Evolutionary conservation across 2,113 vertebrate species (phyloP), one percentile per base, ranked within the genome.

Genomic region (Hippolais icterina): DNA sequence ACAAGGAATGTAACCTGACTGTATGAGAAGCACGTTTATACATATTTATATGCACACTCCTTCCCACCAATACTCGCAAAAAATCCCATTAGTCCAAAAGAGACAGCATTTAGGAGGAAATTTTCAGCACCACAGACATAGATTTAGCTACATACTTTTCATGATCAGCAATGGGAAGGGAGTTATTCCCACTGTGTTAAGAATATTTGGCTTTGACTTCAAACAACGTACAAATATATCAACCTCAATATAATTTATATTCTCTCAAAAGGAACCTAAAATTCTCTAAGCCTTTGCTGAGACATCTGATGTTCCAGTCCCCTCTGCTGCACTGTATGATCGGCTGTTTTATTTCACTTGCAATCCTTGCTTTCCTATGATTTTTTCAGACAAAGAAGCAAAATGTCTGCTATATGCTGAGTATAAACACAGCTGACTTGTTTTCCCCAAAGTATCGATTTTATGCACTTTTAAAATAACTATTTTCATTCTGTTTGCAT

Each of bases 391-490:
- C 93, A 96, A 93, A 93, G 93, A 94, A 96, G 89, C 90, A 94
- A 96, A 89, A 96, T 92, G 97, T 92, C 94, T 96, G 93, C 90
- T 93, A 41, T 71, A 87, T 9, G 8, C 86, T 76, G 83, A 95
- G 70, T 89, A 94, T 96, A 97, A 96, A 89, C 69, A 92, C 77
- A 94, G 94, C 81, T 86, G 88, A 94, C 92, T 94, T 91, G 61
- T 93, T 96, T 91, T 69, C 95, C 92, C 95, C 68, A 56, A 91
- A 94, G 93, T 92, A 95, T 85, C 56, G 90, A 93, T 95, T 96
- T 95, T 92, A 95, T 93, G 88, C 92, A 96, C 95, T 96, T 96
- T 90, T 82, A 96, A 97, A 97, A 96, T 90, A 94, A 96, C 79
- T 95, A 91, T 95, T 94, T 97, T 94, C 94, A 96, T 96, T 95